Percentiles rank a stretch among this genome's conserved stretches.
Evolutionary conservation across 2,797 vertebrate species (phyloP).

Genomic region (Periophthalmus magnuspinnatus): DNA sequence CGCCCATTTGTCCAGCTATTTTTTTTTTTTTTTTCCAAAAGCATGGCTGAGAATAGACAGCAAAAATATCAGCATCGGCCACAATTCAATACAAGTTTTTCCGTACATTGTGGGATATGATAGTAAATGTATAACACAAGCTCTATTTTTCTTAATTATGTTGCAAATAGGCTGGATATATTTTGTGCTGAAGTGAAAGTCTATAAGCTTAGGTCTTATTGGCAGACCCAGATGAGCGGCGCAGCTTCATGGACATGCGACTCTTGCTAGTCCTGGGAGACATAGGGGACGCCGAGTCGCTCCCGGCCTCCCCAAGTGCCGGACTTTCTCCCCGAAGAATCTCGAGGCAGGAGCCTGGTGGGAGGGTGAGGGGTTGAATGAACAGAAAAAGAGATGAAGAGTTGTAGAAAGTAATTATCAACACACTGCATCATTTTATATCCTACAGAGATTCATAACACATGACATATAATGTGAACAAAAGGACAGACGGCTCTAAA

Average conservation of each 20-base stretch:
- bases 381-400: slow-evolving; percentile 26
- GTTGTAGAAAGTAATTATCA: slow-evolving; percentile 38
- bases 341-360: slow-evolving; percentile 90
- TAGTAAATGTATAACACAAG: background rate
- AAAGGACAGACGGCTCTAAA: slow-evolving; percentile 20
- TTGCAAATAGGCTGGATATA: background rate
- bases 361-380: slow-evolving; percentile 31
- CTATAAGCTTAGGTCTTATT: slow-evolving; percentile 85
- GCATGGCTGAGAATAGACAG: slow-evolving; percentile 36
- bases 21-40: slow-evolving; percentile 6
- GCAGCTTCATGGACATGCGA: slow-evolving; percentile 98
- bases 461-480: slow-evolving; percentile 8
- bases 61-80: slow-evolving; percentile 26
- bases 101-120: slow-evolving; percentile 15
- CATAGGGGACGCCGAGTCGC: slow-evolving; percentile 93
- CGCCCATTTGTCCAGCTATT: background rate
- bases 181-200: slow-evolving; percentile 11
- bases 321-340: slow-evolving; percentile 89
- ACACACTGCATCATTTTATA: slow-evolving; percentile 28
- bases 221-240: slow-evolving; percentile 95
- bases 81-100: slow-evolving; percentile 17
- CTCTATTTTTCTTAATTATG: background rate
- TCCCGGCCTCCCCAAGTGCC: slow-evolving; percentile 80
- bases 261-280: slow-evolving; percentile 98
- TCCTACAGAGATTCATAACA: slow-evolving; percentile 20